Base-by-base conservation (phyloP, 1,140 invertebrate genomes). In the Drosophila sturtevanti region DNA sequence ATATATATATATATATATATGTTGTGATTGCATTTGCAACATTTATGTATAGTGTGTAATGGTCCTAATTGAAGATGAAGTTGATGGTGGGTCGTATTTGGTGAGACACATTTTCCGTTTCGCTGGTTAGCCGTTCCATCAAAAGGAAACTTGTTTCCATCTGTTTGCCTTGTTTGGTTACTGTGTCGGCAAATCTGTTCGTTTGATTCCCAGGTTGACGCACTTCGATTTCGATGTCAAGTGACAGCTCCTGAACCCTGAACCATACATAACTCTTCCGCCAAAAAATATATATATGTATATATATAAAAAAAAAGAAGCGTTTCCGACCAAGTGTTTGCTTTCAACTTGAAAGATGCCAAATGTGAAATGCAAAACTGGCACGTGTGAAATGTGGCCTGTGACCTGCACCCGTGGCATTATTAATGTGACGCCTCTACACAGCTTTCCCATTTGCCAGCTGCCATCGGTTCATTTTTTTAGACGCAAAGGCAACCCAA, bases 391-490 rank as follows among this genome's bases (percentile, higher is more conserved):
- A 63, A 70, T 70, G 66, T 77, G 66, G 68, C 55, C 52, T n/a
- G n/a, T n/a, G 41, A 48, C 41, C 41, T 48, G 41, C 41, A 48
- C n/a, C 41, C 41, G 41, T 16, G 41, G 22, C 60, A 54, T 58
- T 73, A 68, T 51, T 51, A 74, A 77, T 72, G 62, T 64, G 41
- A 16, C 63, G 12, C 11, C 14, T 41, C 72, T 44, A 76, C 72
- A 76, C 44, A 55, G 60, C 59, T 77, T 65, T 55, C 35, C 66
- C 73, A 76, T 76, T 75, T 68, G 71, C 34, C 71, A 38, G 44
- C 41, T 48, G 41, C 41, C 18, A 48, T 9, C 41, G 18, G 41
- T 48, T 48, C 12, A 12, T n/a, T 44, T n/a, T 10, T 12, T 68
- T 41, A 22, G 52, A 44, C 54, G 63, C 37, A 63, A 68, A 63